A percentile compares a stretch with the other conserved stretches of the same genome.
Conservation (phyloP, 2,113 vertebrate species). For the Zosterops japonicus region DNA sequence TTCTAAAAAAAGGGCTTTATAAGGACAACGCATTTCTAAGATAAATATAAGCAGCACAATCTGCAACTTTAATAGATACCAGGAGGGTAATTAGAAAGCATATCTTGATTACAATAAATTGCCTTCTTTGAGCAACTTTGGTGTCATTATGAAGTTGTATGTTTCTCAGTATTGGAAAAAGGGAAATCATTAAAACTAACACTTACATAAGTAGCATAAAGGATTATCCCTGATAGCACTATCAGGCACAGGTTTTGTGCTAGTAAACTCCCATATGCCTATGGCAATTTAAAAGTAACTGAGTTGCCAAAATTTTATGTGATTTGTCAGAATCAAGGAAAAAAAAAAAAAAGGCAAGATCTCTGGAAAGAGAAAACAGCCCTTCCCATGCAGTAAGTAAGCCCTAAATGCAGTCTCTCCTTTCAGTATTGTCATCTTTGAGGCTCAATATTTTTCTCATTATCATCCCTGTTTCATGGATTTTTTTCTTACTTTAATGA, state of each 20-base stretch:
- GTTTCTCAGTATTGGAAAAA: neutral
- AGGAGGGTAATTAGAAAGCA: neutral
- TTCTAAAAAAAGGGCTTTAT: neutral
- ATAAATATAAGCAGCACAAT: neutral
- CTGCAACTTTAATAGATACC: neutral
- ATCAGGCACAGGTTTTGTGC: neutral
- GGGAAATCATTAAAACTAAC: neutral
- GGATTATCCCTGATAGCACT: neutral
- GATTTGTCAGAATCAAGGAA: neutral
- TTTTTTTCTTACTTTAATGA: slow-evolving; percentile 13
- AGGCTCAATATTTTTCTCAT: neutral
- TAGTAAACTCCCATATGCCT: neutral
- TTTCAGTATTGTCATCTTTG: neutral
- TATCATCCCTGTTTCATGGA: neutral
- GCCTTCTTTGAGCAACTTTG: neutral
- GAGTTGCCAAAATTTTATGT: neutral
- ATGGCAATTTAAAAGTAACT: neutral
- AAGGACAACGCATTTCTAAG: neutral
- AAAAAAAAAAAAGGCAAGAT: neutral
- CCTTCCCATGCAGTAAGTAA: neutral
- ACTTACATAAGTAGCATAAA: neutral
- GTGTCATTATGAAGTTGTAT: neutral
- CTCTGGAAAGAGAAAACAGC: neutral
- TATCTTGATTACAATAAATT: neutral
- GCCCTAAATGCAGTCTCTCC: neutral